phyloP scores from a whole-genome alignment of 2,113 vertebrate species.

The Lycocorax pyrrhopterus region DNA sequence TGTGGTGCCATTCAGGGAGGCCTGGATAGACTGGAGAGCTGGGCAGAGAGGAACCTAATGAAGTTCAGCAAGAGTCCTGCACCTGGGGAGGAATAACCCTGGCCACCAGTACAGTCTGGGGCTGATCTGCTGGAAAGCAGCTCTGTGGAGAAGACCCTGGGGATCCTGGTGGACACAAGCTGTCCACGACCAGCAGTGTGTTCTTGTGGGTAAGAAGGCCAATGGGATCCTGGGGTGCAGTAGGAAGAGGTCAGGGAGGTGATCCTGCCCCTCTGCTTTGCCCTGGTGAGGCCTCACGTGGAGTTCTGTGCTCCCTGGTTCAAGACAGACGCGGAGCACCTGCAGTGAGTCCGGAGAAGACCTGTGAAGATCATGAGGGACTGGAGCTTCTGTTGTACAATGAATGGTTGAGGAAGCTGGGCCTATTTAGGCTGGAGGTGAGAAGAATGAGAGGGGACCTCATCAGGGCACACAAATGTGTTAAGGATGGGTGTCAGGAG shows the following conservation, averaged over 20 bases:
- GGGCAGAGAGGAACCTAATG: not conserved
- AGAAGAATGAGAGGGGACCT: not conserved
- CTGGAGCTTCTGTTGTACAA: not conserved
- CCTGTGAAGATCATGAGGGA: not conserved
- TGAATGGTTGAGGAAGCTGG: not conserved
- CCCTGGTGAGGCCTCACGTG: not conserved
- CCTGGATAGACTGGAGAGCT: not conserved
- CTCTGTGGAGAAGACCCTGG: not conserved
- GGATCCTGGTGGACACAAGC: not conserved
- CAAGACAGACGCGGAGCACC: not conserved
- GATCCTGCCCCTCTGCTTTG: not conserved
- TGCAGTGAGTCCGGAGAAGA: not conserved
- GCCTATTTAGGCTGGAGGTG: not conserved
- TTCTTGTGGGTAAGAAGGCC: not conserved
- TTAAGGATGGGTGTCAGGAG: not conserved
- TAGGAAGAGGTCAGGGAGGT: not conserved
- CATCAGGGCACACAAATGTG: not conserved
- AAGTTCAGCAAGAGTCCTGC: not conserved
- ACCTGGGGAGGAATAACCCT: not conserved
- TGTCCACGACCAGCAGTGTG: not conserved
- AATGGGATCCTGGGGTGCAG: not conserved
- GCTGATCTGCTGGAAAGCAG: not conserved
- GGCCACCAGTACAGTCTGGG: not conserved
- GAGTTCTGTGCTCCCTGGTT: not conserved
- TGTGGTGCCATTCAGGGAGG: not conserved